Evolutionary conservation across 1,140 invertebrate genomes (phyloP).

Genomic region (Ylistrum balloti): DNA sequence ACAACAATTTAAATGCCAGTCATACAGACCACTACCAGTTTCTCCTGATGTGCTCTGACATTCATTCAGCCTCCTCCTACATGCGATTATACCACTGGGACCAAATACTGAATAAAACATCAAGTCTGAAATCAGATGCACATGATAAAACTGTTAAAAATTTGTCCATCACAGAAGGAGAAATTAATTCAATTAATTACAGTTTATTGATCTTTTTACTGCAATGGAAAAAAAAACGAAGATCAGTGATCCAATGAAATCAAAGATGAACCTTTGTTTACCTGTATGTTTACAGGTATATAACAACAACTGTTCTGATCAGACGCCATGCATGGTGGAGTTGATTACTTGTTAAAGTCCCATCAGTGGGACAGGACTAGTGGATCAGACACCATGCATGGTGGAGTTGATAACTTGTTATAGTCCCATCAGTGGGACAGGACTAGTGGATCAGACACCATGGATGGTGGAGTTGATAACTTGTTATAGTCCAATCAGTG

Average conservation of each 20-base stretch:
- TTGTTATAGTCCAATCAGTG: too few species aligned
- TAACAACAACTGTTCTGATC: too few species aligned
- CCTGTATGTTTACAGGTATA: too few species aligned
- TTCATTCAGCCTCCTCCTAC: not conserved
- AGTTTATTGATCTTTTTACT: not conserved
- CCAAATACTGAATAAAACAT: conserved; percentile 23
- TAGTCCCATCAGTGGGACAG: too few species aligned
- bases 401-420: too few species aligned
- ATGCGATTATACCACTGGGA: not conserved
- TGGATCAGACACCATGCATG: too few species aligned
- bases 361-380: too few species aligned
- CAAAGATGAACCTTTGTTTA: not conserved
- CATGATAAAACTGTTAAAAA: not conserved
- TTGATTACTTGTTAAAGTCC: too few species aligned
- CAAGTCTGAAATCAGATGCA: conserved; percentile 3
- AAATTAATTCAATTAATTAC: conserved; percentile 24
- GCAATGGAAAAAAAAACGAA: not conserved
- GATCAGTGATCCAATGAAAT: not conserved
- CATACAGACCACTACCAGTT: not conserved
- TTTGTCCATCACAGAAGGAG: not conserved
- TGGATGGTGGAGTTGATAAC: too few species aligned
- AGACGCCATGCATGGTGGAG: too few species aligned
- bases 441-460: too few species aligned
- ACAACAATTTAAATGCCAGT: not conserved
- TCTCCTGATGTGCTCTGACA: not conserved